Evolutionary conservation across 1,140 invertebrate species (phyloP).

Genomic region (Lamellibrachia luymesi): DNA sequence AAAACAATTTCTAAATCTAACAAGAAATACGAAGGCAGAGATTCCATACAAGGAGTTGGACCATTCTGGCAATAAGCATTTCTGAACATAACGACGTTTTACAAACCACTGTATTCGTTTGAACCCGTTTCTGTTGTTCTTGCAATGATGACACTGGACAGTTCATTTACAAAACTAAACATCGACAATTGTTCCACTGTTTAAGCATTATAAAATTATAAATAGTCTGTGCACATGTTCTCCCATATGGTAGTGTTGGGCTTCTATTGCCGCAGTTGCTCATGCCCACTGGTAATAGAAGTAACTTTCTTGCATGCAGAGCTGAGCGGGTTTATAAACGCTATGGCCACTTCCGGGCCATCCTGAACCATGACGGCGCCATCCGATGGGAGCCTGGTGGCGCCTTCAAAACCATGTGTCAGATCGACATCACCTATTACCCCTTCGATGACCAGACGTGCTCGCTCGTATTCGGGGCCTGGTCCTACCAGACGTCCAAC

Average conservation of each 20-base stretch:
- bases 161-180: no score
- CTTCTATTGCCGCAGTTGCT: no score
- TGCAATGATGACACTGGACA: no score
- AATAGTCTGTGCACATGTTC: no score
- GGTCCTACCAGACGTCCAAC: constrained; percentile 30
- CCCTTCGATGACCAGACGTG: constrained; percentile 30
- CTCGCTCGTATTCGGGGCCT: constrained; percentile 26
- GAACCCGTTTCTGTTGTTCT: no score
- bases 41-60: no score
- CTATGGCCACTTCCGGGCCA: constrained; percentile 18
- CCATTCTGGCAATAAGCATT: background rate
- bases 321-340: constrained; percentile 20
- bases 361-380: constrained; percentile 9
- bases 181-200: no score
- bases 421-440: constrained; percentile 58
- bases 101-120: background rate
- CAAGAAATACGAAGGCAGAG: no score
- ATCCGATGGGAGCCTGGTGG: constrained; percentile 25
- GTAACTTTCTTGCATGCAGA: constrained; percentile 1
- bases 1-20: no score
- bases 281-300: background rate
- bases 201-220: no score
- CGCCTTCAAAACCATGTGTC: constrained; percentile 22
- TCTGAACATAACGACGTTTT: background rate
- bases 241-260: no score